These are phyloP conservation scores for Conus ventricosus DNA, from an alignment of 1,140 invertebrate genomes.

Conservation along the genomic window DNA sequence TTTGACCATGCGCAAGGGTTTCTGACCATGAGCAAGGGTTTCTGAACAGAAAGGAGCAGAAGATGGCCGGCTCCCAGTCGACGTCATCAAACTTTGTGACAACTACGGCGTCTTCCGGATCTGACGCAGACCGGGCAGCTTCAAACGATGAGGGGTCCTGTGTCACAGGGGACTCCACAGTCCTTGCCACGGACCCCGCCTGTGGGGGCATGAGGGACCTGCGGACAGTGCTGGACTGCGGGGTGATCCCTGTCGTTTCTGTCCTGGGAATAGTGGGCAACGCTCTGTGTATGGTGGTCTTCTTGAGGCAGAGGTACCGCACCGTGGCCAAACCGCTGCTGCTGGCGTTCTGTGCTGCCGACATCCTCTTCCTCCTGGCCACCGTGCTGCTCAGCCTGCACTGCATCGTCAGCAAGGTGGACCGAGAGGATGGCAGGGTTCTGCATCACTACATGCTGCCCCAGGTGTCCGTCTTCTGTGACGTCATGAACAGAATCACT, in stretches of 20 bases:
- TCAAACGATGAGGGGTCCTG: neutral
- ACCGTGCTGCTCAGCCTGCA: conserved; percentile 20
- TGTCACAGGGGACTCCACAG: neutral
- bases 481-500: conserved; percentile 25
- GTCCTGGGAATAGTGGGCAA: conserved; percentile 4
- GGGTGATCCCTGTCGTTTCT: conserved; percentile 5
- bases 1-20: neutral
- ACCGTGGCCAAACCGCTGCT: conserved; percentile 19
- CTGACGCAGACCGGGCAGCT: neutral
- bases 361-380: conserved; percentile 21
- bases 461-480: conserved; percentile 26
- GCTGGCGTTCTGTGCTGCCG: conserved; percentile 11
- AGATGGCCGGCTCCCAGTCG: neutral
- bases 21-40: neutral
- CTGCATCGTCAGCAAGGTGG: conserved; percentile 7
- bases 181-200: neutral
- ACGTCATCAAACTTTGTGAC: neutral
- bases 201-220: neutral
- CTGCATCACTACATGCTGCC: conserved; percentile 3
- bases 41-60: too few relatives aligned
- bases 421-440: neutral
- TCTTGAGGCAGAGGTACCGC: conserved; percentile 18
- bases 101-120: neutral
- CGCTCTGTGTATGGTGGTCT: conserved; percentile 21
- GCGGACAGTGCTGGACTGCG: conserved; percentile 15